Percentiles rank a stretch among this genome's conserved stretches.
Evolutionary conservation across 2,888 invertebrate species (phyloP).

Genomic region (Pristionchus mayeri): DNA sequence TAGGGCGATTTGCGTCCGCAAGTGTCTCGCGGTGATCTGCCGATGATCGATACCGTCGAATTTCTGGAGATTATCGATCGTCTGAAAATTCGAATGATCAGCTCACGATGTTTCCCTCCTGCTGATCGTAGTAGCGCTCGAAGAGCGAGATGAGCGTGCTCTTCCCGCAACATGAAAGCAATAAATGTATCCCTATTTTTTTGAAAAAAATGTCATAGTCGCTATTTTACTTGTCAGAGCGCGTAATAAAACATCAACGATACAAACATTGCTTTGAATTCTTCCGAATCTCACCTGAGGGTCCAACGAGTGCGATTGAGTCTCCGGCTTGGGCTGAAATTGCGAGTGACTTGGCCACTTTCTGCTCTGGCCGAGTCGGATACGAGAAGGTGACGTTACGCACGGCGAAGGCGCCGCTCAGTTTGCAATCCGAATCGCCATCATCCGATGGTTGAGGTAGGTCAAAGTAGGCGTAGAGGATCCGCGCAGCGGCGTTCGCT

Average conservation of each 20-base stretch:
- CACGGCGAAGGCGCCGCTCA: background rate
- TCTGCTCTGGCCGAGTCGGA: slow-evolving; percentile 85
- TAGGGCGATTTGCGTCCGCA: slow-evolving; percentile 63
- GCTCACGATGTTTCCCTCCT: slow-evolving; percentile 21
- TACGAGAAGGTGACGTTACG: slow-evolving; percentile 86
- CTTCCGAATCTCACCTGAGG: slow-evolving; percentile 69
- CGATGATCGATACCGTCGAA: slow-evolving; percentile 24
- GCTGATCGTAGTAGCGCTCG: slow-evolving; percentile 87
- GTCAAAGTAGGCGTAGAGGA: background rate
- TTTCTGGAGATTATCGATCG: background rate
- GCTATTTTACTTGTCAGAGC: background rate
- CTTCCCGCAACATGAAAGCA: slow-evolving; percentile 88
- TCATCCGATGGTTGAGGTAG: background rate
- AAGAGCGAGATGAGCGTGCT: slow-evolving; percentile 88
- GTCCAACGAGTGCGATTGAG: slow-evolving; percentile 77
- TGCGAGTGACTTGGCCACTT: slow-evolving; percentile 78
- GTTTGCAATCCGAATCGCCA: background rate
- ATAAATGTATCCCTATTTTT: no score
- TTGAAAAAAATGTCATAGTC: background rate
- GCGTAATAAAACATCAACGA: background rate
- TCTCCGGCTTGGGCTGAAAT: slow-evolving; percentile 74
- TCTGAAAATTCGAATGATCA: background rate
- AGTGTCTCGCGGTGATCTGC: slow-evolving; percentile 43
- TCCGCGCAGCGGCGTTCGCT: background rate
- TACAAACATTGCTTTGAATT: no score